Base-by-base conservation (phyloP, 2,888 invertebrate genomes). In the Phaedon cochleariae region DNA sequence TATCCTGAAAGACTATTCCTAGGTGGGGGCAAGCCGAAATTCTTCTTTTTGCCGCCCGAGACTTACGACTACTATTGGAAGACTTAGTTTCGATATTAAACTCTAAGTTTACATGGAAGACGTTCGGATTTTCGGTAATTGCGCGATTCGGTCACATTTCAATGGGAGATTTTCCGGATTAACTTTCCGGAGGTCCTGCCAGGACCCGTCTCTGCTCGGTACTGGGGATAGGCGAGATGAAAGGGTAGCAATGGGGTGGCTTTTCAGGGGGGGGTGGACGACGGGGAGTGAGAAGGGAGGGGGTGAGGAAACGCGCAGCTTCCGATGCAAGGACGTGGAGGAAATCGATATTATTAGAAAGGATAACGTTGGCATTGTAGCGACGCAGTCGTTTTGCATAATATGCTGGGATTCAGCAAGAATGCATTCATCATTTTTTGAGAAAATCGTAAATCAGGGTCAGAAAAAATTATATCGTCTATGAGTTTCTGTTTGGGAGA, bases 111-210 rank as follows among this genome's bases (percentile, higher is more conserved):
- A 55, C 37, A 46, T 85, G 86, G 86, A 86, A 86, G 86, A 86
- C 86, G 82, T 84, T 81, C 82, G 81, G 85, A 84, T 85, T 85
- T 85, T 84, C 74, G 73, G 55, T 64, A 59, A 55, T 63, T 57
- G 41, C 41, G 41, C 15, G 41, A 41, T 4, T 59, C 59, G 49
- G 59, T 69, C 69, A 67, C 69, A 69, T 69, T 54, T 65, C 65
- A 49, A 63, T 59, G 58, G 41, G 59, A 26, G 64, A 29, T 63
- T 59, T 60, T 57, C 34, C 51, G 64, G 61, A 66, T 69, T 64
- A 62, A 49, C 53, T 59, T 18, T 34, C 62, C 64, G 62, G 52
- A 61, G 62, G 68, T 67, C 67, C 63, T 41, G 45, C 45, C 53
- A 53, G 70, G 67, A 63, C 64, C 67, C 70, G 67, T 71, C 59